Evolutionary conservation across 2,888 invertebrate genomes (phyloP), one percentile per base, ranked within the genome.

Genomic region (Fissipunctia ypsillon): DNA sequence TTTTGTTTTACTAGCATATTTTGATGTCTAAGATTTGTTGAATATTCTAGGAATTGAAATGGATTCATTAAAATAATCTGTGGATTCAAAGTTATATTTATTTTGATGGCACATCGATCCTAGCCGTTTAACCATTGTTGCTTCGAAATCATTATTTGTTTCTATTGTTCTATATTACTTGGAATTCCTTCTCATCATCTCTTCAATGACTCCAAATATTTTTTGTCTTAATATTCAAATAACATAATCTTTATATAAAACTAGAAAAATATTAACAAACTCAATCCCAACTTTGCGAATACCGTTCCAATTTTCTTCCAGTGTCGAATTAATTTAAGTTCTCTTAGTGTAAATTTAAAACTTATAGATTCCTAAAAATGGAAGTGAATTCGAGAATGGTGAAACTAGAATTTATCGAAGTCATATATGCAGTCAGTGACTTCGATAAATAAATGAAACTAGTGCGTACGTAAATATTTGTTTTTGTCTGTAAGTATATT

Each of bases 401-500:
- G 88, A 76, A 73, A 68, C 80, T 78, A 73, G 76, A 50, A 56
- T 84, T 78, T 84, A 78, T 83, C 84, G 73, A 81, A 78, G 79
- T 82, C 70, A 84, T 80, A 83, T 69, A 72, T 79, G 16, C 63
- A 63, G 59, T 74, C 72, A 61, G 77, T 82, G 72, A 78, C 73
- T 75, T 73, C 79, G 84, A 85, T 84, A 84, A 80, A 85, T 78
- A 57, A 69, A 70, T 54, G 31, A 31, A 66, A 65, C 61, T 90
- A 89, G 78, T 82, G 78, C 74, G 82, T 86, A 81, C 78, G 85
- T 83, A 89, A 80, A 89, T 83, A 88, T 92, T 94, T 92, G 91
- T 91, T 91, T 88, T 93, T 90, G 94, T 92, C 90, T 95, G 95
- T 96, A 95, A 95, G 94, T 94, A 92, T 92, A 91, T 92, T 93